Percentiles rank a stretch among this genome's conserved stretches.
These are phyloP conservation scores for Agapostemon virescens DNA, from an alignment of 2,888 invertebrate species.

Conservation along the genomic window DNA sequence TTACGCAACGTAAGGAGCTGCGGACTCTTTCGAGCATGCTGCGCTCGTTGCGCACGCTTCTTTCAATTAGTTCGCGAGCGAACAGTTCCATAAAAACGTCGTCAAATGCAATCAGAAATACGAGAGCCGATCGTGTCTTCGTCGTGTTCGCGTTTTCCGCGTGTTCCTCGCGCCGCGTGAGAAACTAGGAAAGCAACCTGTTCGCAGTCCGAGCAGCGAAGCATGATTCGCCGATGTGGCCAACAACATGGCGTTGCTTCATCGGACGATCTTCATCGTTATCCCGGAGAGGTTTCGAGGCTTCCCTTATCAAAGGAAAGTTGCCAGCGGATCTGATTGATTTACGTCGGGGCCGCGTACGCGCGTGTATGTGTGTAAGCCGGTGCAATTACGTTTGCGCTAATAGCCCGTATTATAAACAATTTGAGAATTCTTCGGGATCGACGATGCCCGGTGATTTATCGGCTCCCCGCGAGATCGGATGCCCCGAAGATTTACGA, in stretches of 20 bases:
- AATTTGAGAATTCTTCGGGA: slow-evolving; percentile 41
- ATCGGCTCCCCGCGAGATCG: slow-evolving; percentile 21
- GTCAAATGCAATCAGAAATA: slow-evolving; percentile 1
- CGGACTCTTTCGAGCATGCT: background rate
- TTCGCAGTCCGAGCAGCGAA: background rate
- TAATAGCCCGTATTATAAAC: slow-evolving; percentile 60
- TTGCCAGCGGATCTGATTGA: slow-evolving; percentile 47
- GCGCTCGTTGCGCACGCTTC: background rate
- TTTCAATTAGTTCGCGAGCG: background rate
- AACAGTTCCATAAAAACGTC: background rate
- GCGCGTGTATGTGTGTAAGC: slow-evolving; percentile 10
- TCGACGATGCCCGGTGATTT: slow-evolving; percentile 29
- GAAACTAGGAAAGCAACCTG: slow-evolving; percentile 1
- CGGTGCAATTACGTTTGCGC: slow-evolving; percentile 48
- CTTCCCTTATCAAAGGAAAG: slow-evolving; percentile 35
- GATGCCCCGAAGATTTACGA: slow-evolving; percentile 41
- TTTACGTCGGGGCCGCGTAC: slow-evolving; percentile 41
- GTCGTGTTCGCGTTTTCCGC: background rate
- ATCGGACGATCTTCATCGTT: slow-evolving; percentile 13
- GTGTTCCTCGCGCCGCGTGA: slow-evolving; percentile 1
- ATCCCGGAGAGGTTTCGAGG: slow-evolving; percentile 2
- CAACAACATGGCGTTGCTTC: background rate
- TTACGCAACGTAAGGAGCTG: background rate
- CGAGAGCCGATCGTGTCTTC: background rate
- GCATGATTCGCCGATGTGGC: background rate